Base-by-base conservation (phyloP, 2,888 invertebrate species). In the Mystacides longicornis region DNA sequence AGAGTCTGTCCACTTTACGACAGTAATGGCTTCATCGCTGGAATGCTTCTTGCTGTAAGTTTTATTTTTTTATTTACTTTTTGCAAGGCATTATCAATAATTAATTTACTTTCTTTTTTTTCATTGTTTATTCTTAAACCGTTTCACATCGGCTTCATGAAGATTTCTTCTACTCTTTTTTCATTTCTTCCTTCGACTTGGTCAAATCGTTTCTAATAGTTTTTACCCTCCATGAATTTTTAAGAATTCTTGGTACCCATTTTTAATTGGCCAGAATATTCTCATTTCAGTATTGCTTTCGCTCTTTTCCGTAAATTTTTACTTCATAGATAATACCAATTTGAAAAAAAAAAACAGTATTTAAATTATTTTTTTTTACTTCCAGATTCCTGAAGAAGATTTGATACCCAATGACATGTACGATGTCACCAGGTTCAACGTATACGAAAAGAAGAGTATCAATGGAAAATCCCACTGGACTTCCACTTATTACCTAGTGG, bases 1-100 rank as follows among this genome's bases (percentile, higher is more conserved):
- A 50, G 61, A 47, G 55, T 61, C 11, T 59, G 59, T 31, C 59
- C 61, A 5, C 22, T 61, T 4, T 61, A 61, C 20, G 59, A 59
- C 23, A 33, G 19, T 19, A 50, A 52, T n/a, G 61, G 61, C 19
- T 55, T 52, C 23, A 59, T 61, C 23, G 59, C 59, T 48, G 59
- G 61, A 23, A 57, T 59, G 56, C 43, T 57, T 42, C 45, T 61
- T 2, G 54, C 59, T 16, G 61, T 59, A 52, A 52, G 56, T 50
- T 50, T 50, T 5, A 27, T 37, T n/a, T n/a, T n/a, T n/a, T n/a
- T n/a, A n/a, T n/a, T n/a, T n/a, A n/a, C n/a, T n/a, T n/a, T n/a
- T n/a, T n/a, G n/a, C n/a, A n/a, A n/a, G n/a, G n/a, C n/a, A n/a
- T n/a, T n/a, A n/a, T n/a, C n/a, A n/a, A n/a, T n/a, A n/a, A n/a